Conservation (phyloP, 2,797 vertebrate genomes). For the Channallabes apus region DNA sequence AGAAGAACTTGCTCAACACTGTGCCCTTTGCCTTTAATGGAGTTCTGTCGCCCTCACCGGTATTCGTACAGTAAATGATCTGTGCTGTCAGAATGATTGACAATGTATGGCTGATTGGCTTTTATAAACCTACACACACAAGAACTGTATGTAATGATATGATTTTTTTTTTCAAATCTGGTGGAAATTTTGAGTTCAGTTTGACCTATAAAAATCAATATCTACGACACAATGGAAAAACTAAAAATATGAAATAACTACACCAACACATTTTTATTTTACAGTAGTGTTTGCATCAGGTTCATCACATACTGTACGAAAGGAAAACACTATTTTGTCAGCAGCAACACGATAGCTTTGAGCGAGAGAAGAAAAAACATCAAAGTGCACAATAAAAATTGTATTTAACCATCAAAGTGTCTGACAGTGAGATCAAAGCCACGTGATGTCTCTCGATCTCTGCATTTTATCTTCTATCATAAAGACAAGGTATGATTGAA, state of each 20-base stretch:
- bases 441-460: constrained; percentile 49
- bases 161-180: background rate
- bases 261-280: background rate
- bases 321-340: background rate
- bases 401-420: constrained; percentile 72
- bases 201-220: background rate
- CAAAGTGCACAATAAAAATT: constrained; percentile 71
- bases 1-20: too few species aligned
- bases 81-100: background rate
- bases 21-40: background rate
- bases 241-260: background rate
- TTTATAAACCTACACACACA: background rate
- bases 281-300: constrained; percentile 7
- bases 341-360: background rate
- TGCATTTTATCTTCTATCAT: constrained; percentile 49
- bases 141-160: background rate
- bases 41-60: background rate
- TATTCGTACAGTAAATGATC: background rate
- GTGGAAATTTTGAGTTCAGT: background rate
- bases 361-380: constrained; percentile 39
- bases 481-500: constrained; percentile 60
- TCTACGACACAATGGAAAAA: background rate
- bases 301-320: background rate
- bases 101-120: background rate
- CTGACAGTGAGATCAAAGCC: constrained; percentile 33